Conservation (phyloP, 2,113 vertebrate species). For the Choloepus hoffmanni region DNA sequence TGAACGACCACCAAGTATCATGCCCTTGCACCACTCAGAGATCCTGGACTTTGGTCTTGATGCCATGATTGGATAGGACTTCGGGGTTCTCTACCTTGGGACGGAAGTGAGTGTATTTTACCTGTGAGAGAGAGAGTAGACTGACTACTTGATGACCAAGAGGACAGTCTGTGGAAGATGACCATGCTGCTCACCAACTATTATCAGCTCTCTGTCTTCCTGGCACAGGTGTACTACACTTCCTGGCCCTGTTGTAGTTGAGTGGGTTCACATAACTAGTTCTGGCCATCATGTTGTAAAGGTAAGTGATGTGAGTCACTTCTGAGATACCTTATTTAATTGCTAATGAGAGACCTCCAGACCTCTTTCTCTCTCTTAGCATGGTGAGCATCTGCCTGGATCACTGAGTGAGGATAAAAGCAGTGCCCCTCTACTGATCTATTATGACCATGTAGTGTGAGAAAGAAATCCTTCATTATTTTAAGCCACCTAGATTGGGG, state of each 20-base stretch:
- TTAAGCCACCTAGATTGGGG: not conserved
- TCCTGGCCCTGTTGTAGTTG: not conserved
- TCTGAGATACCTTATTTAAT: not conserved
- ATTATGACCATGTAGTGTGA: accelerated
- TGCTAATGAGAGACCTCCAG: not conserved
- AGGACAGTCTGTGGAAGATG: not conserved
- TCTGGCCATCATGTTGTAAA: not conserved
- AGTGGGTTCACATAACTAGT: not conserved
- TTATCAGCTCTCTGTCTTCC: not conserved
- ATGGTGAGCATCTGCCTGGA: not conserved
- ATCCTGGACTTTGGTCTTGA: not conserved
- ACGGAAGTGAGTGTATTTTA: not conserved
- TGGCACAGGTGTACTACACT: not conserved
- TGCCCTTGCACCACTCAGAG: not conserved
- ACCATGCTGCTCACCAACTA: not conserved
- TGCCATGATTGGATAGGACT: not conserved
- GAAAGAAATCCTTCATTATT: not conserved
- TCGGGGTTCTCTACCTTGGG: not conserved
- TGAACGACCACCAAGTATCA: too few relatives aligned
- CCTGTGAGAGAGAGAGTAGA: not conserved
- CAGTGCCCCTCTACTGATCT: not conserved
- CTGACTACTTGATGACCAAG: not conserved
- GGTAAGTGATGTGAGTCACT: not conserved
- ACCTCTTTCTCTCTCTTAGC: not conserved
- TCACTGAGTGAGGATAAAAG: not conserved